These are phyloP conservation scores for Terrapene triunguis DNA, from an alignment of 2,113 vertebrate genomes.

Conservation along the genomic window DNA sequence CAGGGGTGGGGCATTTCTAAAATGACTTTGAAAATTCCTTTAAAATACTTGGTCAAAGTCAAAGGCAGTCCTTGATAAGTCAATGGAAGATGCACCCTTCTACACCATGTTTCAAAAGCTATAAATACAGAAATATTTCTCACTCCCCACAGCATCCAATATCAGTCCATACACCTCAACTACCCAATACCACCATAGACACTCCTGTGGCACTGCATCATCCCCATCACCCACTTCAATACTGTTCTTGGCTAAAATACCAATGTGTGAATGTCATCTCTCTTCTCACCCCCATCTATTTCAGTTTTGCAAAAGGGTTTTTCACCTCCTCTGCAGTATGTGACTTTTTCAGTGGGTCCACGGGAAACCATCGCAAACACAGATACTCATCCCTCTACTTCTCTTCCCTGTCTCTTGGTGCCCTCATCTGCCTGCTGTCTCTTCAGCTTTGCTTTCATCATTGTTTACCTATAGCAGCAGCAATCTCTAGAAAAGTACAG, in stretches of 20 bases:
- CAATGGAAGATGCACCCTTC: not conserved
- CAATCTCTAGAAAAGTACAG: no score
- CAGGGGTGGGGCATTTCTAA: not conserved
- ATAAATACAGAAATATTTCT: not conserved
- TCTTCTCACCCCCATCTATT: not conserved
- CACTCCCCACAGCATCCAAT: fast-evolving
- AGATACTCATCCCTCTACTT: not conserved
- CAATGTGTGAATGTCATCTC: not conserved
- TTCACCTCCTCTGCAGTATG: not conserved
- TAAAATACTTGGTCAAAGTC: not conserved
- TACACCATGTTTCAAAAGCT: not conserved
- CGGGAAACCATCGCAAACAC: fast-evolving
- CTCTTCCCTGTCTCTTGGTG: not conserved
- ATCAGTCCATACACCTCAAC: not conserved
- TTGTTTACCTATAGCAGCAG: no score
- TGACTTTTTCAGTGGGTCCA: not conserved
- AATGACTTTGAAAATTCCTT: not conserved
- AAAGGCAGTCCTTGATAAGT: not conserved
- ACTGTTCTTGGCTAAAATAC: not conserved
- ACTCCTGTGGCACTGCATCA: not conserved
- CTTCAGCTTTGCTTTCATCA: not conserved
- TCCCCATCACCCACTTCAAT: not conserved
- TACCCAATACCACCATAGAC: not conserved
- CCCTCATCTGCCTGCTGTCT: not conserved
- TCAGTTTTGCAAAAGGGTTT: not conserved